phyloP scores from a whole-genome alignment of 2,113 vertebrate species.

The Pachycephala philippinensis region DNA sequence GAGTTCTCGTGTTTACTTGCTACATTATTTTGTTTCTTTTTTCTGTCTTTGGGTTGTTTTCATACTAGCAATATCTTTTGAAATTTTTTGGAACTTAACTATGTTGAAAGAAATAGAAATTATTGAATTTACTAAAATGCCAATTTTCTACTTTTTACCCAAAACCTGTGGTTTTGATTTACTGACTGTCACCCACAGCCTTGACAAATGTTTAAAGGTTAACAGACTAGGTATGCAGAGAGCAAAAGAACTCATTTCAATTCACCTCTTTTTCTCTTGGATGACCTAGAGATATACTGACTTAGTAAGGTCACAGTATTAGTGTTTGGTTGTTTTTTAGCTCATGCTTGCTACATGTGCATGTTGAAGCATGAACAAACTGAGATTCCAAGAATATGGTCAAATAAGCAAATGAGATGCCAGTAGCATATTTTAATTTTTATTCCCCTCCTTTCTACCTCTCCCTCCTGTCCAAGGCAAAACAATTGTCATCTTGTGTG shows the following conservation, averaged over 20 bases:
- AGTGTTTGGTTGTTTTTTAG: background rate
- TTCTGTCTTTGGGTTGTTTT: background rate
- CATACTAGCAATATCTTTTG: background rate
- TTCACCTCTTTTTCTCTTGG: background rate
- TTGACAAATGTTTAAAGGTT: background rate
- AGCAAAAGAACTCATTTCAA: background rate
- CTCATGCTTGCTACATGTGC: fast-evolving
- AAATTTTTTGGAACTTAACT: background rate
- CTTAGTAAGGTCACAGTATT: background rate
- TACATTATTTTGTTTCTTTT: background rate
- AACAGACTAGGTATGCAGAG: background rate
- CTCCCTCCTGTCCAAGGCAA: background rate
- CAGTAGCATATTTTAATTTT: background rate
- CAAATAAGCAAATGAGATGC: background rate
- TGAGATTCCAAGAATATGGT: background rate
- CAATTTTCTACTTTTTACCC: background rate
- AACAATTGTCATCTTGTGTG: background rate
- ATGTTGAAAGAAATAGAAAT: background rate
- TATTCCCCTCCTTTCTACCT: background rate
- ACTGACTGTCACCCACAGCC: background rate
- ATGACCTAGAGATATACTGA: background rate
- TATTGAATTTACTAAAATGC: background rate
- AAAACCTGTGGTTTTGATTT: background rate
- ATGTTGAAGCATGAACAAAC: background rate
- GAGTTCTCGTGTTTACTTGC: background rate